These are phyloP conservation scores for Drosophila fulvimacula DNA, from an alignment of 2,888 invertebrate genomes.

Conservation along the genomic window DNA sequence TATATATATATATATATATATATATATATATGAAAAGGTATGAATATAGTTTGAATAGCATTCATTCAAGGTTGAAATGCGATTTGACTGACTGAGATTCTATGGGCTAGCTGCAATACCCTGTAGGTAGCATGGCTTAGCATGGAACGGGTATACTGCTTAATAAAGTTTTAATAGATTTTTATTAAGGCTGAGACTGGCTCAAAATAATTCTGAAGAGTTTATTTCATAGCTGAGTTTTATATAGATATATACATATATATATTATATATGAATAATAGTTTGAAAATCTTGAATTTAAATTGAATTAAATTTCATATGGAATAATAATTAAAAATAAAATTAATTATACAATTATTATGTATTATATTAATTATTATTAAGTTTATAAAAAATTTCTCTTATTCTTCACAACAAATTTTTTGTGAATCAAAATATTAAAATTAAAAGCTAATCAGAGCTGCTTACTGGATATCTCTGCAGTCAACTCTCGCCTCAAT, in stretches of 20 bases:
- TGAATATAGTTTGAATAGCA: slow-evolving; percentile 52
- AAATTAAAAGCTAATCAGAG: background rate
- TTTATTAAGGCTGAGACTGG: background rate
- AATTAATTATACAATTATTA: no score
- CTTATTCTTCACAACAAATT: no score
- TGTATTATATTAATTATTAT: no score
- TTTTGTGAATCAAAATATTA: no score
- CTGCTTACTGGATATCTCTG: background rate
- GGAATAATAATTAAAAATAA: no score
- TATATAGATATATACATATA: no score
- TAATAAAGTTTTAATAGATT: background rate
- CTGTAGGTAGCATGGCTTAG: background rate
- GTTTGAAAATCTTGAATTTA: no score
- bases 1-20: background rate
- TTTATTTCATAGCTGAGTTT: no score
- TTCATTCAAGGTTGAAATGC: slow-evolving; percentile 42
- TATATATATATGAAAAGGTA: slow-evolving; percentile 37
- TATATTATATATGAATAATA: no score
- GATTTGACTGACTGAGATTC: slow-evolving; percentile 17
- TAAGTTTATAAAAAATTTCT: no score
- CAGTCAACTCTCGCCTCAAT: background rate
- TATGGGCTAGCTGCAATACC: background rate
- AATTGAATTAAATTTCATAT: no score
- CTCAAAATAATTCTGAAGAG: no score
- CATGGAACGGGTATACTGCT: background rate